These are phyloP conservation scores for Zaprionus inermis DNA, from an alignment of 1,140 invertebrate species.

Conservation along the genomic window DNA sequence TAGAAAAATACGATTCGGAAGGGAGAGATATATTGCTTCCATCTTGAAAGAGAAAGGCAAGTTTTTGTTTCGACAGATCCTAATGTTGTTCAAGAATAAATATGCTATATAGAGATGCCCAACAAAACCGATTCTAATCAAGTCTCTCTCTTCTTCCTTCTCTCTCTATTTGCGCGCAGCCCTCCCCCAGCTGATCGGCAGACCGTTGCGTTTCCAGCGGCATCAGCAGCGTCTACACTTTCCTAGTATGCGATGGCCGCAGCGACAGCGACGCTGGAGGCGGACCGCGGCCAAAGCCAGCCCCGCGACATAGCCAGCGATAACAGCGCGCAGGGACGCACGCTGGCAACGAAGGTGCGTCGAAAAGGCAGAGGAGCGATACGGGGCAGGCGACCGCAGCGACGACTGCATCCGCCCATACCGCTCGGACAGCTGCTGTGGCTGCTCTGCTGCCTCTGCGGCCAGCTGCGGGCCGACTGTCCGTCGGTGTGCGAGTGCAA, in stretches of 20 bases:
- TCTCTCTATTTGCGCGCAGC: conserved; percentile 10
- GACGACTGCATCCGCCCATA: conserved; percentile 69
- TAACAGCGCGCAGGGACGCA: conserved; percentile 66
- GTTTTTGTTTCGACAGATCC: neutral
- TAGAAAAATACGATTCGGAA: too few relatives aligned
- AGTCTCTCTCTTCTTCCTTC: neutral
- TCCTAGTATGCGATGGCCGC: conserved; percentile 74
- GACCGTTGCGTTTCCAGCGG: neutral
- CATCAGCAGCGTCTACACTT: conserved; percentile 6
- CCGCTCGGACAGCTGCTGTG: conserved; percentile 65
- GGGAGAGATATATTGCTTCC: too few relatives aligned
- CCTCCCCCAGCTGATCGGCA: conserved; percentile 23
- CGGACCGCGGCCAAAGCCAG: conserved; percentile 21
- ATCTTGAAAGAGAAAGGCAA: neutral
- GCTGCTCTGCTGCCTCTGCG: conserved; percentile 67
- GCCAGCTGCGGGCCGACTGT: conserved; percentile 85
- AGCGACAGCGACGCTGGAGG: conserved; percentile 51
- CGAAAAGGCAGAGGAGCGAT: conserved; percentile 56
- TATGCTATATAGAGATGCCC: neutral
- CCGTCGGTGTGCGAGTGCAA: conserved; percentile 92
- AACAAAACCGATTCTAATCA: too few relatives aligned
- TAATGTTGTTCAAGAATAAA: neutral
- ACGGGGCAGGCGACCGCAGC: conserved; percentile 42
- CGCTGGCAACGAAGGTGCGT: conserved; percentile 72
- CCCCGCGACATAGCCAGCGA: conserved; percentile 69